phyloP scores from a whole-genome alignment of 2,113 vertebrate species.

The Craseonycteris thonglongyai region DNA sequence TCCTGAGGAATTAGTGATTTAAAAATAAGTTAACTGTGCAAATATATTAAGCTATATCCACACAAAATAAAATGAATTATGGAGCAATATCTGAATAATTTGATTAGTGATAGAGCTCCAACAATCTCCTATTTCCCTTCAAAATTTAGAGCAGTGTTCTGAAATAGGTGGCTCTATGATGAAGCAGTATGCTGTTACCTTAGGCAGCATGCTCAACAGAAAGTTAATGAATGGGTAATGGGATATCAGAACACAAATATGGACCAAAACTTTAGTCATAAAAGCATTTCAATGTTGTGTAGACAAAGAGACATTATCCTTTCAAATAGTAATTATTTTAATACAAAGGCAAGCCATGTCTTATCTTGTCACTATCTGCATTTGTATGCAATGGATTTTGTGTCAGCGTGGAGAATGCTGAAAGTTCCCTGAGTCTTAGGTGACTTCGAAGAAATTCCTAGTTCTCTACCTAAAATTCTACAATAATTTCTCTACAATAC shows the following conservation, averaged over 20 bases:
- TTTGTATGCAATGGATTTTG: not conserved
- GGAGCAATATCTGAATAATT: not conserved
- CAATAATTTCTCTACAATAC: slow-evolving; percentile 3
- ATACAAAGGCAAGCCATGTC: not conserved
- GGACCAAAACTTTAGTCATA: not conserved
- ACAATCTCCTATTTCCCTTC: not conserved
- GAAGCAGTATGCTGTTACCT: not conserved
- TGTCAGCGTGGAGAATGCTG: not conserved
- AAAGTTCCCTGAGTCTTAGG: not conserved
- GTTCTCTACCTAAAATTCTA: not conserved
- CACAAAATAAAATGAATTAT: slow-evolving; percentile 13
- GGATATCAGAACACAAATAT: not conserved
- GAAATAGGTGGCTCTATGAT: not conserved
- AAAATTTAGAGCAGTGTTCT: not conserved
- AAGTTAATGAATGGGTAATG: not conserved
- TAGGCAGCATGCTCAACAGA: not conserved
- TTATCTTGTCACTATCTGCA: not conserved
- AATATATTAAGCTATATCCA: not conserved
- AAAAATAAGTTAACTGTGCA: slow-evolving; percentile 35
- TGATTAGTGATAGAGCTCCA: not conserved
- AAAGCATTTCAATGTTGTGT: not conserved
- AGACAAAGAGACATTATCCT: not conserved
- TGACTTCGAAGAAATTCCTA: not conserved
- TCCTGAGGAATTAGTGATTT: not conserved
- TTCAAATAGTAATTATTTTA: slow-evolving; percentile 5